Base-by-base conservation (phyloP, 1,140 invertebrate genomes). In the Drosophila mauritiana region DNA sequence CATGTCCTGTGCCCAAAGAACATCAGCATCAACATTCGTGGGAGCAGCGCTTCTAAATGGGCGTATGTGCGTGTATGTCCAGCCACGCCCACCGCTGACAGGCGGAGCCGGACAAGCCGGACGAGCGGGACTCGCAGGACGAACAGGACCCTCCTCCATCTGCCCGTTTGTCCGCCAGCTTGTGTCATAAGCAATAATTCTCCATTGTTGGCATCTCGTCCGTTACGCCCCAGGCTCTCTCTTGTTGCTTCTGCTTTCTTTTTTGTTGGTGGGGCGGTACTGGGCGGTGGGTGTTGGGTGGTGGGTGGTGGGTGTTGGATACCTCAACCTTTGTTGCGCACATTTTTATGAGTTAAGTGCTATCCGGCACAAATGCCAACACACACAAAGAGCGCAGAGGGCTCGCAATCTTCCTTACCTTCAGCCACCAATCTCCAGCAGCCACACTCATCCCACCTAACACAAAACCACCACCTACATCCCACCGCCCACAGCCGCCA, bases 281-380 rank as follows among this genome's bases (percentile, higher is more conserved):
- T 12, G 15, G 22, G 12, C 5, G 12, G 27, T 42, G 3, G 46
- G 20, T 12, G 10, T 31, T 1, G 37, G 31, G 34, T 4, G 46
- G 1, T 17, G 17, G 46, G 6, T 17, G 17, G 36, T n/a, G 45
- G 13, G 45, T 13, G 22, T 34, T 25, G 49, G 49, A 36, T 61
- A 36, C 46, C 64, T 52, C 45, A 79, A 76, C 64, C 64, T 80
- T 79, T 74, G 70, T 53, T 81, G 65, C 48, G 58, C 74, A 79
- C 63, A 88, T 89, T 88, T 88, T 80, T 89, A 83, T 89, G 84
- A 88, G 83, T 83, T 88, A 88, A 88, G 83, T 89, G 83, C 84
- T 82, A 86, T 78, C 52, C 83, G 27, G 43, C 64, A 80, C 80
- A 84, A 63, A 79, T 73, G 67, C 80, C 68, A 61, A 37, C 54